Evolutionary conservation across 2,113 vertebrate species (phyloP).

Genomic region (Ciconia stormi): DNA sequence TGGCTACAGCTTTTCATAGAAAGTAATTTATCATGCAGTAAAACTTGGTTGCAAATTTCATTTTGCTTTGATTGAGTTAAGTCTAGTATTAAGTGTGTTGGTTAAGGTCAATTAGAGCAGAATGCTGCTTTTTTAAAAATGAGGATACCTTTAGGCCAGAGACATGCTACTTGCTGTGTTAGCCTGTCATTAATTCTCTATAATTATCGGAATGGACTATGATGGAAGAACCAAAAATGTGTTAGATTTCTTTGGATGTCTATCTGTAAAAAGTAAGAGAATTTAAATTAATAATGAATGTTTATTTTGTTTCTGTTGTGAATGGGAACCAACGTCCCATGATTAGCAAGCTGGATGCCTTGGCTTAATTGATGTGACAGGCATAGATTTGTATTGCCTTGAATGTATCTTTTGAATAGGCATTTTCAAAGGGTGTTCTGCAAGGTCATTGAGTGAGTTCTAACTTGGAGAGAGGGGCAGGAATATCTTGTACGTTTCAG

Average conservation of each 20-base stretch:
- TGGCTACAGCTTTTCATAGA: background rate
- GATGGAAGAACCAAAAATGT: background rate
- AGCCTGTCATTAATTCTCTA: background rate
- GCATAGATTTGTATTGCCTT: background rate
- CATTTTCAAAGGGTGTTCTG: background rate
- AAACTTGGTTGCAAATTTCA: background rate
- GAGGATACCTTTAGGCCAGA: background rate
- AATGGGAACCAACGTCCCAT: background rate
- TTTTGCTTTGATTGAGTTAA: background rate
- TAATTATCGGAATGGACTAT: background rate
- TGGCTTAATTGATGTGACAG: background rate
- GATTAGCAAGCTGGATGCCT: background rate
- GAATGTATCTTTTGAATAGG: background rate
- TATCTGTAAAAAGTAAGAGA: background rate
- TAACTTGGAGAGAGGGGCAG: background rate
- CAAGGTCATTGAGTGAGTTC: background rate
- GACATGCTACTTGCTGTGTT: background rate
- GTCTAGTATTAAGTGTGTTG: background rate
- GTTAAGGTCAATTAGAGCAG: background rate
- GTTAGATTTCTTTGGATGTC: background rate
- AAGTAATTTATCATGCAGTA: background rate
- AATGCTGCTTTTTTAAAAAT: background rate
- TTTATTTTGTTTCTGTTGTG: background rate
- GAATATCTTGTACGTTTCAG: background rate
- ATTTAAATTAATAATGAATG: background rate